phyloP scores from a whole-genome alignment of 2,888 invertebrate genomes.

The Leptogaster cylindrica region DNA sequence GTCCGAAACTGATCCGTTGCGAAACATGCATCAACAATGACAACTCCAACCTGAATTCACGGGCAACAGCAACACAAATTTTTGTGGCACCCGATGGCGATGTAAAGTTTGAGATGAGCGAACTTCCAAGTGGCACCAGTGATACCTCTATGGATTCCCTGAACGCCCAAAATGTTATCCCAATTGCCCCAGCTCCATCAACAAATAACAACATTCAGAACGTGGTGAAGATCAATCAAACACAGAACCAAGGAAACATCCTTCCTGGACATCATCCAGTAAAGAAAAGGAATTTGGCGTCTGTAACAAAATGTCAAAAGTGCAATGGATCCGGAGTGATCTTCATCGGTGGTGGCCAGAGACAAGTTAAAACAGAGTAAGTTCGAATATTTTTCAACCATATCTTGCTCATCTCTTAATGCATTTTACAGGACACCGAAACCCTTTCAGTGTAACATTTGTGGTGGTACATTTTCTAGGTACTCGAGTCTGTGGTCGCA shows the following conservation, averaged over 20 bases:
- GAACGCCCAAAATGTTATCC: constrained; percentile 51
- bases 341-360: constrained; percentile 54
- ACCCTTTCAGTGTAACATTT: constrained; percentile 87
- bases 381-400: constrained; percentile 45
- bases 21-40: constrained; percentile 70
- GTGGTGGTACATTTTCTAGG: constrained; percentile 81
- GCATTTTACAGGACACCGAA: constrained; percentile 68
- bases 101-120: constrained; percentile 67
- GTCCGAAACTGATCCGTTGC: constrained; percentile 68
- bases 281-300: constrained; percentile 80
- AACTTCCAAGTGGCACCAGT: constrained; percentile 57
- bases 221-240: constrained; percentile 37
- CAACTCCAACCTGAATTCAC: constrained; percentile 56
- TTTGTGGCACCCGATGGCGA: constrained; percentile 72
- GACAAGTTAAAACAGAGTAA: constrained; percentile 58
- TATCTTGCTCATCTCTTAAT: background rate
- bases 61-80: constrained; percentile 65
- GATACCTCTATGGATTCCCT: constrained; percentile 55
- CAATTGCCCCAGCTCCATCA: constrained; percentile 36
- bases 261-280: constrained; percentile 75
- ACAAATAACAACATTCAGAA: constrained; percentile 42
- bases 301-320: constrained; percentile 86
- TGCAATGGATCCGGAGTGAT: constrained; percentile 89
- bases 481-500: constrained; percentile 90
- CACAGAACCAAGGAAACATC: constrained; percentile 39